Evolutionary conservation across 2,797 vertebrate genomes (phyloP).

Genomic region (Typhlichthys subterraneus): DNA sequence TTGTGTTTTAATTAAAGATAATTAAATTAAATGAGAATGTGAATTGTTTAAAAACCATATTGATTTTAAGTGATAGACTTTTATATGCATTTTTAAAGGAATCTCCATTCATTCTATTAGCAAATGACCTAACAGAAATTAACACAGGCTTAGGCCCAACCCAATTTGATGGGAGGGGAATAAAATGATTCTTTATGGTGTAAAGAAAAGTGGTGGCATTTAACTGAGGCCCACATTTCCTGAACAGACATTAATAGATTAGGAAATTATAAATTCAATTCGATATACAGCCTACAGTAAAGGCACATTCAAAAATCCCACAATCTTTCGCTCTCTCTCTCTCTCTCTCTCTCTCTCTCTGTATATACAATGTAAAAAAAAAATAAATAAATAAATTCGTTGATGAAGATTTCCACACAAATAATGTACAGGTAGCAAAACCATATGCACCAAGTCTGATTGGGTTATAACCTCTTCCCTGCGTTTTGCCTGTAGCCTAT

Average conservation of each 20-base stretch:
- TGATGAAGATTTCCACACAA: conserved; percentile 1
- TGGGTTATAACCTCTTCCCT: too few relatives aligned
- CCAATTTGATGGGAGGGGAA: conserved; percentile 28
- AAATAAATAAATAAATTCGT: neutral
- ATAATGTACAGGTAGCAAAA: conserved; percentile 15
- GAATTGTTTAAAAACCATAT: conserved; percentile 6
- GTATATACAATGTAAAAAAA: neutral
- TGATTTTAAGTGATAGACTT: neutral
- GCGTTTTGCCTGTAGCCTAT: neutral
- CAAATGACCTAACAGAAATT: conserved; percentile 38
- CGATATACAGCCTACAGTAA: conserved; percentile 22
- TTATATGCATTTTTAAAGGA: conserved; percentile 14
- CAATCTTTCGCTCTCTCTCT: neutral
- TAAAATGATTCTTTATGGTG: conserved; percentile 20
- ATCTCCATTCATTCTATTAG: too few relatives aligned
- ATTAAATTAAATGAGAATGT: conserved; percentile 1
- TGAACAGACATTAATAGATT: conserved; percentile 2
- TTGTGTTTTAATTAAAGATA: conserved; percentile 9
- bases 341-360: neutral
- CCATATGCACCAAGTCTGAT: neutral
- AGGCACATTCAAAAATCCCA: conserved; percentile 38
- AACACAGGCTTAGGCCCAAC: conserved; percentile 63
- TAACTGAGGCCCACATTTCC: conserved; percentile 10
- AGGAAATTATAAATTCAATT: conserved; percentile 32
- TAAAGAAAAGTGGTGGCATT: conserved; percentile 28